These are phyloP conservation scores for Nestor notabilis DNA, from an alignment of 2,113 vertebrate genomes.

Conservation along the genomic window DNA sequence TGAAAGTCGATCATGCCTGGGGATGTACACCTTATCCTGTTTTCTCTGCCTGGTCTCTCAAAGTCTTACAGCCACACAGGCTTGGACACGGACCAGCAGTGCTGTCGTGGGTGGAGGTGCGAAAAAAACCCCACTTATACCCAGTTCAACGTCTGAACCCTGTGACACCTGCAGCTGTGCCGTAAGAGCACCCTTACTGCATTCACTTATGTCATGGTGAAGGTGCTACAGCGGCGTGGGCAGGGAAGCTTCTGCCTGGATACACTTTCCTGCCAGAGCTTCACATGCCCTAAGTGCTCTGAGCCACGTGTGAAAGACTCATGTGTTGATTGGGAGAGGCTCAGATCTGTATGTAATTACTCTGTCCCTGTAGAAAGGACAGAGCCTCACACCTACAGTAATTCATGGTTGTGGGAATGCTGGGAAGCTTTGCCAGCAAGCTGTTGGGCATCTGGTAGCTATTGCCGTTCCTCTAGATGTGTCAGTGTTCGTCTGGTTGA, in stretches of 20 bases:
- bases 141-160: neutral
- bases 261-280: neutral
- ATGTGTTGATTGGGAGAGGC: neutral
- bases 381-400: neutral
- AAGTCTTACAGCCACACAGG: neutral
- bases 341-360: neutral
- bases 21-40: neutral
- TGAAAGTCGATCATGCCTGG: neutral
- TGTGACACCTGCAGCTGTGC: neutral
- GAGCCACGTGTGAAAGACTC: neutral
- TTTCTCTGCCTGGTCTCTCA: neutral
- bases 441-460: neutral
- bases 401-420: neutral
- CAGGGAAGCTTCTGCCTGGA: neutral
- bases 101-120: neutral
- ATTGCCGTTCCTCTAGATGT: neutral
- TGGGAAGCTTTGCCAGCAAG: neutral
- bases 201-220: neutral
- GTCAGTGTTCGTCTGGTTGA: neutral
- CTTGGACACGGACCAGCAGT: neutral
- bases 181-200: neutral
- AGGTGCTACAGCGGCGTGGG: neutral
- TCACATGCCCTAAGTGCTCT: neutral
- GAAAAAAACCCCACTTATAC: neutral
- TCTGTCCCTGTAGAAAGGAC: neutral